Evolutionary conservation across 2,113 vertebrate species (phyloP), one percentile per base, ranked within the genome.

Genomic region (Aldabrachelys gigantea): DNA sequence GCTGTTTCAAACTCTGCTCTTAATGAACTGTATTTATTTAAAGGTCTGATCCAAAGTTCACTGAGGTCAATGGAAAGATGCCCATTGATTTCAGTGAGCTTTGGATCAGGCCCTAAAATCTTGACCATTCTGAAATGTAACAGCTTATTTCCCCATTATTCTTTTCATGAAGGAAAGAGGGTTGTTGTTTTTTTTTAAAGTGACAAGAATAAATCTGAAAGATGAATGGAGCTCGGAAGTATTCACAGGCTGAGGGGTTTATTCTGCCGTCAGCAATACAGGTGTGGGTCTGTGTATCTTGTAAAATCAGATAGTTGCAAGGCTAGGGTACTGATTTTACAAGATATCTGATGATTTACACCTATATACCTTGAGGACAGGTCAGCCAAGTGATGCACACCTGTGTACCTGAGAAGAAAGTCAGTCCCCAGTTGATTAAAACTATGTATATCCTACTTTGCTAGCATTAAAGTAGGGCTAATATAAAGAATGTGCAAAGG

Each of bases 161-260:
- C 53, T 75, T 84, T 24, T 29, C 91, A 47, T 35, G 19, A 80
- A 90, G 84, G 92, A 93, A 93, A 56, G 50, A 76, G 50, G 57
- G 4, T 41, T n/a, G 21, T 5, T 59, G 21, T 14, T 31, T 31
- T 69, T 93, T 88, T 57, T 44, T 78, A 69, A 69, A 91, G 78
- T 90, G 92, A 88, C 92, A 93, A 87, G 85, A 90, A 88, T 87
- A 86, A 91, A 94, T 92, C 41, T 76, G 21, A 53, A 94, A 89
- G 92, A 93, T 88, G 65, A 92, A 94, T 91, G 47, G 76, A 56
- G 27, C 19, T 10, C 22, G 11, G 2, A 91, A 41, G 50, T 62
- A 87, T 80, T 90, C 31, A 1, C 22, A 11, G 1, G 3, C 92
- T 82, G 89, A 65, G 87, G 81, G 81, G 82, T 92, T 57, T 87